A percentile compares a stretch with the other conserved stretches of the same genome.
Evolutionary conservation across 1,140 invertebrate genomes (phyloP).

Genomic region (Drosophila prosaltans): DNA sequence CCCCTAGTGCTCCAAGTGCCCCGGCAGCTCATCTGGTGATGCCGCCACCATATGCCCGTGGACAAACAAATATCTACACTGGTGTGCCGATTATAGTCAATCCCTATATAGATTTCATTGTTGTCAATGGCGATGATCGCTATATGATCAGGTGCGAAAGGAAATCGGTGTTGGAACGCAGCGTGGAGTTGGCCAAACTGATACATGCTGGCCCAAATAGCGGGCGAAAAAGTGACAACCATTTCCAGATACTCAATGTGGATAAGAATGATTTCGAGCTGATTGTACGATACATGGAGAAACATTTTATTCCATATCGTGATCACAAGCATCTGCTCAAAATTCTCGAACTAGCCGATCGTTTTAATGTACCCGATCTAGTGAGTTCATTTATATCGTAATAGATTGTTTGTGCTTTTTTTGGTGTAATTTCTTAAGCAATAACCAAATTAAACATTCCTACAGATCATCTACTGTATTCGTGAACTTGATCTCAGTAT

Average conservation of each 20-base stretch:
- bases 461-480: conserved; percentile 77
- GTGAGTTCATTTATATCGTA: conserved; percentile 51
- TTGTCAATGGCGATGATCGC: conserved; percentile 80
- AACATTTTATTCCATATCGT: conserved; percentile 77
- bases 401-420: background rate
- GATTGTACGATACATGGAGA: conserved; percentile 80
- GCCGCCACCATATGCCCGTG: conserved; percentile 53
- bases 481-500: conserved; percentile 81
- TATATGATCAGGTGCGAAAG: conserved; percentile 80
- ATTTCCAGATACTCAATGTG: conserved; percentile 80
- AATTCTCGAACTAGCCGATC: conserved; percentile 77
- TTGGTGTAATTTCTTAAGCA: too few species aligned
- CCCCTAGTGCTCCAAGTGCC: conserved; percentile 64
- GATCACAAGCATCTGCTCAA: conserved; percentile 81
- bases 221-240: conserved; percentile 78
- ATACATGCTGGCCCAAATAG: conserved; percentile 81
- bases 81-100: conserved; percentile 76
- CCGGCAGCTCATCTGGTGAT: conserved; percentile 63
- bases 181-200: conserved; percentile 78
- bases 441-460: too few species aligned
- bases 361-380: conserved; percentile 81
- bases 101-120: conserved; percentile 81
- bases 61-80: conserved; percentile 75
- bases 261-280: conserved; percentile 79
- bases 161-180: conserved; percentile 75